Percentiles rank a stretch among this genome's conserved stretches.
These are phyloP conservation scores for Coenobita brevimanus DNA, from an alignment of 1,140 invertebrate genomes.

Conservation along the genomic window DNA sequence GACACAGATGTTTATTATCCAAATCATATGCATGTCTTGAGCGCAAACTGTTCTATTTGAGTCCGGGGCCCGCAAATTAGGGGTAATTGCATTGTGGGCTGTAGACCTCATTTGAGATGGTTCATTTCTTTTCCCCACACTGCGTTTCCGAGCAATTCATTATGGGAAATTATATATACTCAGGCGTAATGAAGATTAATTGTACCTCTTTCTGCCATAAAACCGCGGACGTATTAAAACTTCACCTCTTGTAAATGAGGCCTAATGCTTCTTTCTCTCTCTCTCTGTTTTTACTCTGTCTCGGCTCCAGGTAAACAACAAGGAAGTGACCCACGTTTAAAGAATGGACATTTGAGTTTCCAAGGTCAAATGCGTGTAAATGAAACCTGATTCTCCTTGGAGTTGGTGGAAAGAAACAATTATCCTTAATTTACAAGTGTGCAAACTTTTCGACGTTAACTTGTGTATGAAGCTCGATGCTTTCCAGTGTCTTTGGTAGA, in stretches of 20 bases:
- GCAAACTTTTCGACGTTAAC: too few relatives aligned
- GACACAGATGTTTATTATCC: neutral
- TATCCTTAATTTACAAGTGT: too few relatives aligned
- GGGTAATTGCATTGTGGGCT: conserved; percentile 12
- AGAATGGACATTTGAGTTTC: too few relatives aligned
- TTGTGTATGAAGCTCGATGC: too few relatives aligned
- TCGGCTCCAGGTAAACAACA: neutral
- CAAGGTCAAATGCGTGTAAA: too few relatives aligned
- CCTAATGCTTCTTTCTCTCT: neutral
- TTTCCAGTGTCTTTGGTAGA: too few relatives aligned
- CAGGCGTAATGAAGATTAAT: conserved; percentile 49
- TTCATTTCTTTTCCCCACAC: conserved; percentile 17
- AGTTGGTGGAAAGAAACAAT: too few relatives aligned
- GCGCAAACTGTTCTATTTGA: conserved; percentile 25
- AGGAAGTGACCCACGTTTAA: too few relatives aligned
- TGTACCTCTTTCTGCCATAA: conserved; percentile 35
- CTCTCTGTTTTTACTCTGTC: neutral
- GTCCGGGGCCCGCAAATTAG: neutral
- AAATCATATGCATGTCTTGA: conserved; percentile 8
- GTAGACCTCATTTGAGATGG: conserved; percentile 40
- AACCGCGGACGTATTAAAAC: conserved; percentile 47
- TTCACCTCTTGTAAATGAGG: conserved; percentile 7
- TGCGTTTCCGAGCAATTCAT: conserved; percentile 37
- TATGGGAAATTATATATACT: conserved; percentile 50
- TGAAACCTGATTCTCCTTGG: too few relatives aligned